A percentile compares a stretch with the other conserved stretches of the same genome.
Evolutionary conservation across 2,888 invertebrate genomes (phyloP).

Genomic region (Tortricodes alternella): DNA sequence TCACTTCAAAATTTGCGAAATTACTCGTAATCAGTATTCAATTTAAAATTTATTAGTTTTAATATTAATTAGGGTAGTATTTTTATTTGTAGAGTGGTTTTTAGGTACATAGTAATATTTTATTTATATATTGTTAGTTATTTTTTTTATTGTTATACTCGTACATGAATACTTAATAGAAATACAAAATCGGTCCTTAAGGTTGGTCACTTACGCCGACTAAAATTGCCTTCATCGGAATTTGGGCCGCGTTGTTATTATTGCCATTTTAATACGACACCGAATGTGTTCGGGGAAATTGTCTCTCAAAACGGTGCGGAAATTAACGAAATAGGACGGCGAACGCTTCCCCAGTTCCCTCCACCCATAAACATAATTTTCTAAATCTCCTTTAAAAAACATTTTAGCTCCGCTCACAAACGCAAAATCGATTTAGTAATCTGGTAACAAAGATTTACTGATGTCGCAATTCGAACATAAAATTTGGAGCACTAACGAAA

Average conservation of each 20-base stretch:
- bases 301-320: slow-evolving; percentile 20
- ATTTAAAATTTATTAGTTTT: too few species aligned
- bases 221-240: slow-evolving; percentile 1
- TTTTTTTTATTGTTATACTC: too few species aligned
- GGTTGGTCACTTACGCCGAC: not conserved
- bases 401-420: not conserved
- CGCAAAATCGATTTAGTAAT: not conserved
- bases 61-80: too few species aligned
- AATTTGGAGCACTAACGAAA: not conserved
- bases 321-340: slow-evolving; percentile 19
- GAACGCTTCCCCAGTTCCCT: not conserved
- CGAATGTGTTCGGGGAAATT: slow-evolving; percentile 15
- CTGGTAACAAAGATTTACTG: not conserved
- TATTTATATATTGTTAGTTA: too few species aligned
- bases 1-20: too few species aligned
- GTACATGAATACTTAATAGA: too few species aligned
- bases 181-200: not conserved
- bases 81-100: too few species aligned
- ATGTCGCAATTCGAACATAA: not conserved
- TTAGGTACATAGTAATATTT: too few species aligned
- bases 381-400: not conserved
- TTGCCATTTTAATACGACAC: slow-evolving; percentile 14
- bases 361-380: not conserved
- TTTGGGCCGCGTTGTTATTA: slow-evolving; percentile 14
- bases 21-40: too few species aligned